These are phyloP conservation scores for Phylloscopus whistleri DNA, from an alignment of 2,113 vertebrate species.

Conservation along the genomic window DNA sequence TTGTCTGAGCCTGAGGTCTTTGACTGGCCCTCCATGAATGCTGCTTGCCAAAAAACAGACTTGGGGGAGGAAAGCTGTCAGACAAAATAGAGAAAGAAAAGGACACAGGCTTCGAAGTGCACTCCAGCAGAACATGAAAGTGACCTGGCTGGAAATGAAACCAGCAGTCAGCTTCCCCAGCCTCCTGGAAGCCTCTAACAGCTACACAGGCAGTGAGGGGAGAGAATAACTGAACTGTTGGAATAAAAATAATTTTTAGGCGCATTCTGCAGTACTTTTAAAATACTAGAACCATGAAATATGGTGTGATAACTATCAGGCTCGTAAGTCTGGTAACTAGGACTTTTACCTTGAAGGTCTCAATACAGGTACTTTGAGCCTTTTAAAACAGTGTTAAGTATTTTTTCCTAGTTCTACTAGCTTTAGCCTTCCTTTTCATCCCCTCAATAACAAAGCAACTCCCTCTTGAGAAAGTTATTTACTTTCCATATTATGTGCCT, in stretches of 20 bases:
- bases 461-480: neutral
- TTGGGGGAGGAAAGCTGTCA: neutral
- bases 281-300: neutral
- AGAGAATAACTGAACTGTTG: neutral
- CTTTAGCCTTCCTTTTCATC: neutral
- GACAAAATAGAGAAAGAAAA: neutral
- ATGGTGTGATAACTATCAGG: neutral
- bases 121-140: neutral
- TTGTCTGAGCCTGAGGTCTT: neutral
- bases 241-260: neutral
- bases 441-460: neutral
- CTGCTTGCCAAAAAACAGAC: neutral
- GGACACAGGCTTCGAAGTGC: neutral
- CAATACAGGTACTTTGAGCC: neutral
- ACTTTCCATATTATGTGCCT: neutral
- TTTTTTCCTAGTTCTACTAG: neutral
- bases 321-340: neutral
- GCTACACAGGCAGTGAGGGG: neutral
- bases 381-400: neutral
- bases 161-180: neutral
- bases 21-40: neutral
- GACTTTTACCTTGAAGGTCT: neutral
- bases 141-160: neutral
- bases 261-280: neutral
- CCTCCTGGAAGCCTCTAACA: neutral